These are phyloP conservation scores for Parapristionchus giblindavisi DNA, from an alignment of 2,888 invertebrate genomes.

Conservation along the genomic window DNA sequence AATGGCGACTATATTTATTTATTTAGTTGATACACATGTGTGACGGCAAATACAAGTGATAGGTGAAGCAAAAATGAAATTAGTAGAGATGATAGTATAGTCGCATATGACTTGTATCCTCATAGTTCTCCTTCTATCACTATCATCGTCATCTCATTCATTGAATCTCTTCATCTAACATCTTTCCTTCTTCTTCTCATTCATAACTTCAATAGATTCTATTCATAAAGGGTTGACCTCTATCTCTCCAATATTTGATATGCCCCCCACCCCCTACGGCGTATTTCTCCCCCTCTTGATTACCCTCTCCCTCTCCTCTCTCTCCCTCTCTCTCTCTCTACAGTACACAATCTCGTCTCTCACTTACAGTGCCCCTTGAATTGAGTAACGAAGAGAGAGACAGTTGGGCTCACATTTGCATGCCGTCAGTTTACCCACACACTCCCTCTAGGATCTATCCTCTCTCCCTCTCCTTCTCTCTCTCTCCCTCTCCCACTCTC, in stretches of 20 bases:
- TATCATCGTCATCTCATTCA: background rate
- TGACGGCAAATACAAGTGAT: too few relatives aligned
- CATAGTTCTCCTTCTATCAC: background rate
- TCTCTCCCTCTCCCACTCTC: background rate
- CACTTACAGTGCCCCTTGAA: background rate
- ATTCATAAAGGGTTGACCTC: too few relatives aligned
- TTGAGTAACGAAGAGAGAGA: background rate
- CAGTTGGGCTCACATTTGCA: background rate
- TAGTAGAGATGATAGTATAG: background rate
- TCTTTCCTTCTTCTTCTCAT: conserved; percentile 25
- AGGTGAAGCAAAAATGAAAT: too few relatives aligned
- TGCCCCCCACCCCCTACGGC: background rate
- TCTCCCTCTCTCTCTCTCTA: conserved; percentile 10
- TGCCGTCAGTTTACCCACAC: conserved; percentile 4
- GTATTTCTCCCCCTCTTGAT: background rate
- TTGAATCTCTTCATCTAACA: conserved; percentile 3
- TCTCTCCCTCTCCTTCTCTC: background rate
- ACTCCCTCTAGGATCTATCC: conserved; percentile 19
- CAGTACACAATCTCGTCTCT: background rate
- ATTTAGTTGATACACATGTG: too few relatives aligned
- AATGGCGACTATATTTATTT: too few relatives aligned
- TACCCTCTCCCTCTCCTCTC: conserved; percentile 1
- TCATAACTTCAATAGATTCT: background rate
- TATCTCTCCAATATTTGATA: background rate
- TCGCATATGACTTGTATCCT: background rate